Evolutionary conservation across 2,888 invertebrate species (phyloP).

Genomic region (Pharmacophagus antenor): DNA sequence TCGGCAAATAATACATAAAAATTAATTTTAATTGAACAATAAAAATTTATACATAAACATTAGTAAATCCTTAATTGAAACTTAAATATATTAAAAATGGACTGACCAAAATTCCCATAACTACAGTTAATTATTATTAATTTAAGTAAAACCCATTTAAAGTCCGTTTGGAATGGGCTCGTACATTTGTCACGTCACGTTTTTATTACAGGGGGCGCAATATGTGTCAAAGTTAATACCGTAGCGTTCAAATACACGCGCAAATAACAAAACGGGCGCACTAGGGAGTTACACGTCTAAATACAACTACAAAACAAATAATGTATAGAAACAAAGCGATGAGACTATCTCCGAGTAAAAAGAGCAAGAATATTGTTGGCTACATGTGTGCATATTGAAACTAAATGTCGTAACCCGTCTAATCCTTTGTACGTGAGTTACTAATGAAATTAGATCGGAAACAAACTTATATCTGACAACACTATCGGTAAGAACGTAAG

Average conservation of each 20-base stretch:
- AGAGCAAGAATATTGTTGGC: neutral
- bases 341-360: neutral
- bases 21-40: too few species aligned
- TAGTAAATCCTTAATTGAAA: neutral
- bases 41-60: too few species aligned
- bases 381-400: neutral
- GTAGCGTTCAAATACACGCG: slow-evolving; percentile 31
- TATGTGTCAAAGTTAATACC: slow-evolving; percentile 33
- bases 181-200: slow-evolving; percentile 31
- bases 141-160: slow-evolving; percentile 5
- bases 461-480: neutral
- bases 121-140: slow-evolving; percentile 1
- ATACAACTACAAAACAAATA: slow-evolving; percentile 23
- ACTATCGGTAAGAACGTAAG: too few species aligned
- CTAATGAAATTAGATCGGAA: neutral
- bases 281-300: slow-evolving; percentile 15
- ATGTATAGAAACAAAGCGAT: slow-evolving; percentile 14
- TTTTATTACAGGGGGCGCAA: slow-evolving; percentile 34
- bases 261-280: slow-evolving; percentile 26
- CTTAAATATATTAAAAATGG: too few species aligned
- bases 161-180: slow-evolving; percentile 19
- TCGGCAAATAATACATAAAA: too few species aligned
- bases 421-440: neutral
- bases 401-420: neutral
- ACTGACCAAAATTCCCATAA: too few species aligned